Evolutionary conservation across 2,113 vertebrate genomes (phyloP).

Genomic region (Chiloscyllium plagiosum): DNA sequence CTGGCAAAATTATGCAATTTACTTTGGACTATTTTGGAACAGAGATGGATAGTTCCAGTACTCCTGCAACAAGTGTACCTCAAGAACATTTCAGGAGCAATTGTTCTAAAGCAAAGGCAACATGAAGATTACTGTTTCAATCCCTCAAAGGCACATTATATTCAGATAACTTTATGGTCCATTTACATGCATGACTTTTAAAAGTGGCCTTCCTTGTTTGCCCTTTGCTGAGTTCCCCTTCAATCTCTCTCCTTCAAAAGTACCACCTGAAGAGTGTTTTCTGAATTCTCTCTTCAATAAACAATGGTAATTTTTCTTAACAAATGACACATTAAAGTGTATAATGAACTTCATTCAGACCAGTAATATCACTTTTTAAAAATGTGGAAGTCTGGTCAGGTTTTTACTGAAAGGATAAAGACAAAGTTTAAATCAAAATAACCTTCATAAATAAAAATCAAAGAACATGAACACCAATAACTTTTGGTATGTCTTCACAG

Average conservation of each 20-base stretch:
- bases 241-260: background rate
- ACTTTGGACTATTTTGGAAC: background rate
- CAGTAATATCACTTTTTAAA: background rate
- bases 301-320: background rate
- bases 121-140: background rate
- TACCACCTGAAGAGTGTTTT: background rate
- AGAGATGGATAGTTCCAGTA: background rate
- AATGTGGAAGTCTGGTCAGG: background rate
- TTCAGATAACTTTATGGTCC: background rate
- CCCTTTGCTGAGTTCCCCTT: background rate
- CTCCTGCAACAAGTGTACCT: background rate
- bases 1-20: background rate
- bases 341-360: background rate
- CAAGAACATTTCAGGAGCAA: background rate
- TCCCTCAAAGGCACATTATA: too few relatives aligned
- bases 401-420: background rate
- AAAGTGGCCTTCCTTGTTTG: background rate
- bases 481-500: background rate
- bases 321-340: background rate
- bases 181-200: background rate
- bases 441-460: background rate
- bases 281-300: background rate
- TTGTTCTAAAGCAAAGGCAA: background rate
- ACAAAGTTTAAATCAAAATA: too few relatives aligned
- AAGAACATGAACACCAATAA: background rate